Conservation (phyloP, 2,113 vertebrate species). For the Andinoacara biseriatus region DNA sequence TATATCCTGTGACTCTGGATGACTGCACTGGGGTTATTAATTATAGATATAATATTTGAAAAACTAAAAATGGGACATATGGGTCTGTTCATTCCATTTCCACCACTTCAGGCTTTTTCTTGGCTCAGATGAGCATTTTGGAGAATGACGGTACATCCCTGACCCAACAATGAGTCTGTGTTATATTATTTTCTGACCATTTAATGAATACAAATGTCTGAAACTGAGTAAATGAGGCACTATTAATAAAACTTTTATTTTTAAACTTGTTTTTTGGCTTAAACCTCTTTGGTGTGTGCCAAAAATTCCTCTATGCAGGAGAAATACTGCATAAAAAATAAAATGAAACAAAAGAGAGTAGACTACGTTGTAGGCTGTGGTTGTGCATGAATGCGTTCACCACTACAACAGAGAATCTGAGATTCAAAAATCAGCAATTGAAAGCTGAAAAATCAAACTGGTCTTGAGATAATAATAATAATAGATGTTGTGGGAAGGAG, state of each 20-base stretch:
- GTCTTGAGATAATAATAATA: background rate
- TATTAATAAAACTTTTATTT: background rate
- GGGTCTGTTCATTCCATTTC: background rate
- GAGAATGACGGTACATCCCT: background rate
- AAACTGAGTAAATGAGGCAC: background rate
- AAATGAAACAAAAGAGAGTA: too few relatives aligned
- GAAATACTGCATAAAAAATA: background rate
- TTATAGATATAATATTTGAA: background rate
- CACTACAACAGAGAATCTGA: background rate
- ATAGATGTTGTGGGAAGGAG: background rate
- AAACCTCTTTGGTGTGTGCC: background rate
- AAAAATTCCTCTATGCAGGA: background rate
- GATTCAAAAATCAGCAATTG: background rate
- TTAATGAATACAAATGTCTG: slow-evolving; percentile 5
- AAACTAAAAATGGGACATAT: background rate
- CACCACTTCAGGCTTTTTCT: background rate
- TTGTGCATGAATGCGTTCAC: background rate
- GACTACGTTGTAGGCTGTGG: too few relatives aligned
- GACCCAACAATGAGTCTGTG: background rate
- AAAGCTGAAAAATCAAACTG: background rate
- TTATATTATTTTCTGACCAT: background rate
- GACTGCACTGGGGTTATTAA: background rate
- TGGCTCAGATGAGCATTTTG: background rate
- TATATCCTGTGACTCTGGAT: background rate
- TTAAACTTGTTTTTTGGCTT: background rate